Percentiles rank a stretch among this genome's conserved stretches.
These are phyloP conservation scores for Semaprochilodus insignis DNA, from an alignment of 2,797 vertebrate genomes.

Conservation along the genomic window DNA sequence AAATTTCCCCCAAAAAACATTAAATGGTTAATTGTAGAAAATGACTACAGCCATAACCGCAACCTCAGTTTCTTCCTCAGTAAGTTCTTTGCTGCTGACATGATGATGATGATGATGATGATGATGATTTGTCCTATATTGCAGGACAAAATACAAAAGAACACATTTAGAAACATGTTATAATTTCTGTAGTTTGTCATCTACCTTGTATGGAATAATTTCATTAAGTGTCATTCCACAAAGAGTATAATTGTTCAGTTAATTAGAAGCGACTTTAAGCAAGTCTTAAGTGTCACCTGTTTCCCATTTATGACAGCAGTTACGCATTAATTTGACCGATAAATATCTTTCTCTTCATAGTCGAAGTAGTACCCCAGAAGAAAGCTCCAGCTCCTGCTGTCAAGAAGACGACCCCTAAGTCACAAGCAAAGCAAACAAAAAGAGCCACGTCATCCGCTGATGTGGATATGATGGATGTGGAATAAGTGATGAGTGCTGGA, in stretches of 20 bases:
- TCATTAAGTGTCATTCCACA: neutral
- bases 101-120: too few species aligned
- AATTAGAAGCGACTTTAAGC: neutral
- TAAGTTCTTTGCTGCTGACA: too few species aligned
- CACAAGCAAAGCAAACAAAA: constrained; percentile 47
- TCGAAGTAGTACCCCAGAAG: constrained; percentile 55
- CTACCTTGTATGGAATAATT: neutral
- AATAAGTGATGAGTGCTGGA: constrained; percentile 49
- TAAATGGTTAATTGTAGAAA: too few species aligned
- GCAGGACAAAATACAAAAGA: too few species aligned
- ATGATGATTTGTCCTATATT: too few species aligned
- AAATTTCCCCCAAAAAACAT: too few species aligned
- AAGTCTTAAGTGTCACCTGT: neutral
- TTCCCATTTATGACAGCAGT: neutral
- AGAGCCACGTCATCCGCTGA: constrained; percentile 39
- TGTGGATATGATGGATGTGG: constrained; percentile 65
- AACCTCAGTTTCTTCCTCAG: too few species aligned
- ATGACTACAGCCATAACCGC: too few species aligned
- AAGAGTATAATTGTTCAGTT: neutral
- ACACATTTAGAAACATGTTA: too few species aligned
- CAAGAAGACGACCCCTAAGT: constrained; percentile 27
- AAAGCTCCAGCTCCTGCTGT: constrained; percentile 40
- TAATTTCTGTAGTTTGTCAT: neutral
- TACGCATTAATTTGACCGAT: neutral
- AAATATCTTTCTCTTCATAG: constrained; percentile 62